Evolutionary conservation across 2,113 vertebrate species (phyloP).

Genomic region (Clinocottus analis): DNA sequence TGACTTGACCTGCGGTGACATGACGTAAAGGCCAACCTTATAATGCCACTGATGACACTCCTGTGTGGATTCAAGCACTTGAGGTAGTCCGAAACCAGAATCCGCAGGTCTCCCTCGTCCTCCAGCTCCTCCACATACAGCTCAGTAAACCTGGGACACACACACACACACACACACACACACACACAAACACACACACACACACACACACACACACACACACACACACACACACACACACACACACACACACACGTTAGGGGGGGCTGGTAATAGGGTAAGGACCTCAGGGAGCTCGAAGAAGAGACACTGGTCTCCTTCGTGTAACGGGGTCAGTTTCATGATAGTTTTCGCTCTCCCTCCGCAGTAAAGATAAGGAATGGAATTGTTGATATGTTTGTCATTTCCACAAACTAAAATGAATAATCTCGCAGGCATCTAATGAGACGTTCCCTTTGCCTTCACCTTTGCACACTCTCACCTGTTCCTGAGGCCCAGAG

Average conservation of each 20-base stretch:
- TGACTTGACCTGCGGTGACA: neutral
- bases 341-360: too few species aligned
- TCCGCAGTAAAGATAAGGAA: neutral
- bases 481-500: slow-evolving; percentile 97
- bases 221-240: too few species aligned
- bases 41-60: slow-evolving; percentile 90
- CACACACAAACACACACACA: too few species aligned
- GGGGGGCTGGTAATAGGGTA: too few species aligned
- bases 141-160: slow-evolving; percentile 90
- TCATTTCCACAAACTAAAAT: neutral
- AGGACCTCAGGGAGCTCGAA: too few species aligned
- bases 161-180: neutral
- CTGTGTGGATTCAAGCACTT: slow-evolving; percentile 88
- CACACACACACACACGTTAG: too few species aligned
- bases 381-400: neutral
- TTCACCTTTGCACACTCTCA: slow-evolving; percentile 56
- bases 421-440: neutral
- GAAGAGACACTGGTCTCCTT: too few species aligned
- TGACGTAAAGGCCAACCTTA: slow-evolving; percentile 84
- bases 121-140: slow-evolving; percentile 95
- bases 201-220: too few species aligned
- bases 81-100: slow-evolving; percentile 93
- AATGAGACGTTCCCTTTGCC: neutral
- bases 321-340: too few species aligned
- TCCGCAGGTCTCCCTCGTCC: slow-evolving; percentile 89